A percentile compares a stretch with the other conserved stretches of the same genome.
Evolutionary conservation across 2,888 invertebrate genomes (phyloP).

Genomic region (Apantesis nais): DNA sequence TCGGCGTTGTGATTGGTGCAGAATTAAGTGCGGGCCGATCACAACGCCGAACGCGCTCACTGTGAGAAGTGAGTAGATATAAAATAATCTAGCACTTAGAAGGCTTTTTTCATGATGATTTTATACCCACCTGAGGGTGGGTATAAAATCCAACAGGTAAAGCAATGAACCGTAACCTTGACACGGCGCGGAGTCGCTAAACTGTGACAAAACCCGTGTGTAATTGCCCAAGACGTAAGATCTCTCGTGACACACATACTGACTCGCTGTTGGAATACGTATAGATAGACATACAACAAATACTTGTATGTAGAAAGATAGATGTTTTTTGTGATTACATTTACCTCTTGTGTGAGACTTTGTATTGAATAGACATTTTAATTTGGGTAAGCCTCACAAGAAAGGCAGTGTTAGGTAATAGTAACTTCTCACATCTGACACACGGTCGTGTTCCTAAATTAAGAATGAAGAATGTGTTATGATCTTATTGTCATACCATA

Average conservation of each 20-base stretch:
- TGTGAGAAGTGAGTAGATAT: too few species aligned
- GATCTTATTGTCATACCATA: too few species aligned
- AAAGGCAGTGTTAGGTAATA: too few species aligned
- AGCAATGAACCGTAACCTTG: slow-evolving; percentile 23
- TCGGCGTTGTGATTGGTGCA: too few species aligned
- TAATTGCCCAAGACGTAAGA: slow-evolving; percentile 28
- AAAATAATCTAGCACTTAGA: too few species aligned
- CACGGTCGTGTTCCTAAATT: too few species aligned
- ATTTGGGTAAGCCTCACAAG: not conserved
- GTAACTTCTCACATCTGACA: too few species aligned
- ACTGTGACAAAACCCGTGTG: slow-evolving; percentile 32
- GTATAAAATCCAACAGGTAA: not conserved
- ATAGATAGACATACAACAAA: not conserved
- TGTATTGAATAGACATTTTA: not conserved
- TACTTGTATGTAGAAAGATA: not conserved
- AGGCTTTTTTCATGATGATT: too few species aligned
- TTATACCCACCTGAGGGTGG: too few species aligned
- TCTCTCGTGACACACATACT: slow-evolving; percentile 35
- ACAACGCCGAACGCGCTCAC: too few species aligned
- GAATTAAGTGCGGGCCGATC: too few species aligned
- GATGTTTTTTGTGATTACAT: slow-evolving; percentile 1
- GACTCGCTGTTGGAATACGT: slow-evolving; percentile 27
- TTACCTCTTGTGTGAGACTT: not conserved
- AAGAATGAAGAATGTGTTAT: too few species aligned
- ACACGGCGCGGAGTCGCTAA: slow-evolving; percentile 24